Percentiles rank a stretch among this genome's conserved stretches.
These are phyloP conservation scores for Arothron firmamentum DNA, from an alignment of 2,113 vertebrate genomes.

Conservation along the genomic window DNA sequence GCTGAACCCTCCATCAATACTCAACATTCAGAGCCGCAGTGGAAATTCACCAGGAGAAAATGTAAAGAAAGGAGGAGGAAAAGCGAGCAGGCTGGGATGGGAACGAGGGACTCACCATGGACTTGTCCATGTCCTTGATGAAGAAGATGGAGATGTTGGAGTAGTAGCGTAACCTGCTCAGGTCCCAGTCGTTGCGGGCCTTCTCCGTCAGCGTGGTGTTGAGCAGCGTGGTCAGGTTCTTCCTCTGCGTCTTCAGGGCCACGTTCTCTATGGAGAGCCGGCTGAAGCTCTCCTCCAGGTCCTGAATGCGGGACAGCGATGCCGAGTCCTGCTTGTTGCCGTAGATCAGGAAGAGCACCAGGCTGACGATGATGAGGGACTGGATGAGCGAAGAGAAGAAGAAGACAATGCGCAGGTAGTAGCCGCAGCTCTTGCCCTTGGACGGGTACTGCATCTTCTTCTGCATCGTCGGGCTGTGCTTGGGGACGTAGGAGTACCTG, in stretches of 20 bases:
- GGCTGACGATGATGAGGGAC: conserved; percentile 88
- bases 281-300: conserved; percentile 72
- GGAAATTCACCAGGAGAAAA: not conserved
- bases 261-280: conserved; percentile 60
- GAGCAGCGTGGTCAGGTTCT: conserved; percentile 75
- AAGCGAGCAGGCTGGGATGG: not conserved
- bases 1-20: too few relatives aligned
- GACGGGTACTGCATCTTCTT: conserved; percentile 60
- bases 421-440: conserved; percentile 71
- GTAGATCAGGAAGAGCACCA: conserved; percentile 92
- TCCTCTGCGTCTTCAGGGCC: conserved; percentile 43
- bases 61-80: not conserved
- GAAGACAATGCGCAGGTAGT: conserved; percentile 90
- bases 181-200: conserved; percentile 41
- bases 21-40: too few relatives aligned
- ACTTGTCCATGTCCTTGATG: not conserved
- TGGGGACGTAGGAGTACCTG: conserved; percentile 69
- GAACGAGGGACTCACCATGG: conserved; percentile 47
- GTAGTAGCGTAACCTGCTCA: not conserved
- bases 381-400: conserved; percentile 91
- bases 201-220: conserved; percentile 65
- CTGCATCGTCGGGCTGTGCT: conserved; percentile 62
- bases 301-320: conserved; percentile 64
- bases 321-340: conserved; percentile 78
- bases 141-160: conserved; percentile 27